A percentile compares a stretch with the other conserved stretches of the same genome.
Evolutionary conservation across 1,140 invertebrate species (phyloP).

Genomic region (Holcopasites calliopsidis): DNA sequence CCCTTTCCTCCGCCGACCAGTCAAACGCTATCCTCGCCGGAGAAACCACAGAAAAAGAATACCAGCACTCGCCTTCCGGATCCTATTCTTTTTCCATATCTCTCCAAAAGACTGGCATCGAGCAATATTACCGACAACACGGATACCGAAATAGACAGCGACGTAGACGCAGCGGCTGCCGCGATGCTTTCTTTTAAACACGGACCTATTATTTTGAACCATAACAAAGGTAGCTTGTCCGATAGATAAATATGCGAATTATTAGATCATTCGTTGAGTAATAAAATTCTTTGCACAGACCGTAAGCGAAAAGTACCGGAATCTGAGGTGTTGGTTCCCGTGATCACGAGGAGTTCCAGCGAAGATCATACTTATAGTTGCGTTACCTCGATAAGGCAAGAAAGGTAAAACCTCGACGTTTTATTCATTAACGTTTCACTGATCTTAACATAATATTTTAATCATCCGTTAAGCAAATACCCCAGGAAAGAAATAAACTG

Average conservation of each 20-base stretch:
- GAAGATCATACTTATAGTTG: slow-evolving; percentile 89
- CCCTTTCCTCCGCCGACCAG: slow-evolving; percentile 88
- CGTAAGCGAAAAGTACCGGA: slow-evolving; percentile 72
- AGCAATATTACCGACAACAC: slow-evolving; percentile 75
- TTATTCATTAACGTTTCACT: slow-evolving; percentile 7
- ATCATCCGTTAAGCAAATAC: slow-evolving; percentile 62
- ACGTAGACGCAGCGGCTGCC: slow-evolving; percentile 89
- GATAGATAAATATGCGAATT: background rate
- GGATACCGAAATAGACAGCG: slow-evolving; percentile 82
- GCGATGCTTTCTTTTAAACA: slow-evolving; percentile 91
- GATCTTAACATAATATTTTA: too few species aligned
- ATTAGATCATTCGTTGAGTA: background rate
- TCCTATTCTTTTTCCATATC: slow-evolving; percentile 88
- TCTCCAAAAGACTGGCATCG: slow-evolving; percentile 85
- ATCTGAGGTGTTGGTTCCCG: slow-evolving; percentile 78
- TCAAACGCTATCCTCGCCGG: slow-evolving; percentile 71
- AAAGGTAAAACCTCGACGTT: slow-evolving; percentile 63
- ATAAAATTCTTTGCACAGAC: slow-evolving; percentile 60
- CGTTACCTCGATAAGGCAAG: slow-evolving; percentile 74
- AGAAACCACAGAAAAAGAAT: slow-evolving; percentile 71
- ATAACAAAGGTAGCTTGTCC: slow-evolving; percentile 77
- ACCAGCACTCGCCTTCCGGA: slow-evolving; percentile 81
- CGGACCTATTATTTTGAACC: slow-evolving; percentile 81
- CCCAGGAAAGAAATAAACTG: slow-evolving; percentile 60
- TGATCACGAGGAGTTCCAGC: slow-evolving; percentile 87